phyloP scores from a whole-genome alignment of 2,888 invertebrate genomes.

The Kryphioiulus occultus region DNA sequence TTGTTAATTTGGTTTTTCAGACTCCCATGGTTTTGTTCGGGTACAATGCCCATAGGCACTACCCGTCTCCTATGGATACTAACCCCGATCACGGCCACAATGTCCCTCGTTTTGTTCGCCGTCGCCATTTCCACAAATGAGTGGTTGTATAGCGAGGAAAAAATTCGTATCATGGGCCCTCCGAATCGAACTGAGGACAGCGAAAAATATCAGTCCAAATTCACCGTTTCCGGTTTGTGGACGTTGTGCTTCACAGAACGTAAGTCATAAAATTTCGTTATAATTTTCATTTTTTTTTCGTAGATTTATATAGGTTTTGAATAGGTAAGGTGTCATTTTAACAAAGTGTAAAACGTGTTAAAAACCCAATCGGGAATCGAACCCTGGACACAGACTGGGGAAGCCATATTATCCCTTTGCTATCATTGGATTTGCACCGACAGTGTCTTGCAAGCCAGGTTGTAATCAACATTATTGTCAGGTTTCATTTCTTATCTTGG shows the following conservation, averaged over 20 bases:
- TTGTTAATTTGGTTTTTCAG: background rate
- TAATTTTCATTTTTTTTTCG: background rate
- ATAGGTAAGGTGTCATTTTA: too few relatives aligned
- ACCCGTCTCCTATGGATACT: constrained; percentile 57
- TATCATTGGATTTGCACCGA: too few relatives aligned
- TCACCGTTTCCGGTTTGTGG: constrained; percentile 83
- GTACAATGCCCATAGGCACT: constrained; percentile 54
- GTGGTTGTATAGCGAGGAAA: constrained; percentile 88
- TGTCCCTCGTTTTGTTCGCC: constrained; percentile 75
- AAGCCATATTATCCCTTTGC: too few relatives aligned
- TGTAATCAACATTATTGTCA: too few relatives aligned
- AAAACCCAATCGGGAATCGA: background rate
- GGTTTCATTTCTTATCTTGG: too few relatives aligned
- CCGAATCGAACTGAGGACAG: constrained; percentile 78
- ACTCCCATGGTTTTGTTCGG: constrained; percentile 50
- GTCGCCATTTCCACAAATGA: constrained; percentile 80
- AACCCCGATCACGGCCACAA: constrained; percentile 70
- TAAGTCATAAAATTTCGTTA: constrained; percentile 66
- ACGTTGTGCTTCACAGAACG: constrained; percentile 80
- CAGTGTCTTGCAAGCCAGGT: too few relatives aligned
- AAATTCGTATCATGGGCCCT: constrained; percentile 74
- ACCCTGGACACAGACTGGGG: too few relatives aligned
- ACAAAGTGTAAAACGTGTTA: too few relatives aligned
- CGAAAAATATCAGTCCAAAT: constrained; percentile 72
- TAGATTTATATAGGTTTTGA: background rate